Evolutionary conservation across 2,797 vertebrate genomes (phyloP).

Genomic region (Acomys russatus): DNA sequence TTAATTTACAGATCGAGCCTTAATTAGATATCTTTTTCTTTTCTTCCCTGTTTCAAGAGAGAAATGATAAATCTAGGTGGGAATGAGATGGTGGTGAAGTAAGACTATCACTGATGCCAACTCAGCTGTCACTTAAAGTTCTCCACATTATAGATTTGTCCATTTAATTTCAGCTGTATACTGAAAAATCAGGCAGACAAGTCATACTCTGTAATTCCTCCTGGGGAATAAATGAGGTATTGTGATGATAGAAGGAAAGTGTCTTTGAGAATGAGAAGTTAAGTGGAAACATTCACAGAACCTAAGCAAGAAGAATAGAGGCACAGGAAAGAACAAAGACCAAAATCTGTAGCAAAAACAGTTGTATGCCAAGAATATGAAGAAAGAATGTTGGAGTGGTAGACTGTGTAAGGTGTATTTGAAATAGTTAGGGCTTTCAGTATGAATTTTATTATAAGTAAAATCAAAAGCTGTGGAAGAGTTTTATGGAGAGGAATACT

Average conservation of each 20-base stretch:
- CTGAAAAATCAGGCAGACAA: slow-evolving; percentile 43
- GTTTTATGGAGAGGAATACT: slow-evolving; percentile 40
- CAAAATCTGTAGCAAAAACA: slow-evolving; percentile 27
- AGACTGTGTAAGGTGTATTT: background rate
- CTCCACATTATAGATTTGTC: slow-evolving; percentile 30
- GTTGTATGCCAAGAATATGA: slow-evolving; percentile 1
- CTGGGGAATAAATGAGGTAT: slow-evolving; percentile 8
- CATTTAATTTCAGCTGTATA: slow-evolving; percentile 43
- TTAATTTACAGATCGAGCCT: slow-evolving; percentile 15
- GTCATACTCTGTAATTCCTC: background rate
- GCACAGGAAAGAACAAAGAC: background rate
- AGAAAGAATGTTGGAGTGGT: background rate
- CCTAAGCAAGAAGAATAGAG: background rate
- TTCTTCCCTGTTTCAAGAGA: background rate
- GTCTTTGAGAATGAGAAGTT: slow-evolving; percentile 44
- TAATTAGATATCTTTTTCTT: slow-evolving; percentile 11
- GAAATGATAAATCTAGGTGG: slow-evolving; percentile 47
- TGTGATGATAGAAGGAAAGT: slow-evolving; percentile 1
- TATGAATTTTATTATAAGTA: slow-evolving; percentile 43
- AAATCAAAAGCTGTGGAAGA: slow-evolving; percentile 19
- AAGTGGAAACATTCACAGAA: slow-evolving; percentile 20
- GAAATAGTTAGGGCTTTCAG: slow-evolving; percentile 4
- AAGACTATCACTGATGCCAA: slow-evolving; percentile 1
- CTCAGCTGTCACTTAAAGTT: slow-evolving; percentile 19
- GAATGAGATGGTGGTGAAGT: background rate